Evolutionary conservation across 2,113 vertebrate genomes (phyloP).

Genomic region (Hoplias malabaricus): DNA sequence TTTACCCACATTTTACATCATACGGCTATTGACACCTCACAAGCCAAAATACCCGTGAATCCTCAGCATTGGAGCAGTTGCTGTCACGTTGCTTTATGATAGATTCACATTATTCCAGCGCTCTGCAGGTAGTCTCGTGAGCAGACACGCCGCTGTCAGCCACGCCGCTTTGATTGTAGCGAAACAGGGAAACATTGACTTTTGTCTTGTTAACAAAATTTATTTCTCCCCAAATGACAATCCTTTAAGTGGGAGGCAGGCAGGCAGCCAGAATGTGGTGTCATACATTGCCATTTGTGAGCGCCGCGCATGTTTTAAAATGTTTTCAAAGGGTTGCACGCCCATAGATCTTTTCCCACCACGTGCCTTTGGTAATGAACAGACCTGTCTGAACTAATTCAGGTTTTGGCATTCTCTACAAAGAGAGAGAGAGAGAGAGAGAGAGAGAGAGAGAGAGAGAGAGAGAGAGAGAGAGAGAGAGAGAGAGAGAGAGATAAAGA

Average conservation of each 20-base stretch:
- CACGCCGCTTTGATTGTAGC: constrained; percentile 82
- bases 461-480: no score
- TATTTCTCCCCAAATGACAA: constrained; percentile 88
- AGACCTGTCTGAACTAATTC: constrained; percentile 63
- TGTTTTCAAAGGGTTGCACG: constrained; percentile 72
- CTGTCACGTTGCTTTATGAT: constrained; percentile 75
- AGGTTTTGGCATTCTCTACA: constrained; percentile 51
- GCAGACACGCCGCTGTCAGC: constrained; percentile 87
- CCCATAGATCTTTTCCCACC: constrained; percentile 61
- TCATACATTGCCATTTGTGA: constrained; percentile 77
- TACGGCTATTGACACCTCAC: constrained; percentile 56
- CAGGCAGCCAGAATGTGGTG: constrained; percentile 77
- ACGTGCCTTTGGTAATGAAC: constrained; percentile 65
- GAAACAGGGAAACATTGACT: constrained; percentile 89
- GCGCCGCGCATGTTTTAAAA: constrained; percentile 77
- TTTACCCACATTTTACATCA: constrained; percentile 26
- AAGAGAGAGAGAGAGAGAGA: constrained; percentile 30
- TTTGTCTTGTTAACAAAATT: constrained; percentile 86
- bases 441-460: no score
- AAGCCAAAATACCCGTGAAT: constrained; percentile 38
- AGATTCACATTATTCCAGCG: constrained; percentile 81
- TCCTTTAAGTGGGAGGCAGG: constrained; percentile 85
- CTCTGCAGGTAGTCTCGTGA: constrained; percentile 80
- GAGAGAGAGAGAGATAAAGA: no score
- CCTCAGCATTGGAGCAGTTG: background rate